Evolutionary conservation across 2,888 invertebrate species (phyloP).

Genomic region (Orthosia gothica): DNA sequence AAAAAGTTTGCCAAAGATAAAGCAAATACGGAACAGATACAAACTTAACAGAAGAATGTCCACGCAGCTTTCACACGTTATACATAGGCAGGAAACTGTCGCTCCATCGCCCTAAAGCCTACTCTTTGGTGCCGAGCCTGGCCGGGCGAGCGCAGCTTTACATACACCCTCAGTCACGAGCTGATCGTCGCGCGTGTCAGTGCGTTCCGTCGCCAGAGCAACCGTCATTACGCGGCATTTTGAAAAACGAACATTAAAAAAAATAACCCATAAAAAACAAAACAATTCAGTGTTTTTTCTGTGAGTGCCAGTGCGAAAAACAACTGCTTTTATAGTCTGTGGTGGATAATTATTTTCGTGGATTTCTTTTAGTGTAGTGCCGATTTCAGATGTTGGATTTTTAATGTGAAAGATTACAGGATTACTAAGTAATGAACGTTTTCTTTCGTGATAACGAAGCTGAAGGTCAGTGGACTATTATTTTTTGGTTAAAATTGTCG

Average conservation of each 20-base stretch:
- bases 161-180: slow-evolving; percentile 87
- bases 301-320: slow-evolving; percentile 63
- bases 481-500: slow-evolving; percentile 28
- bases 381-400: slow-evolving; percentile 66
- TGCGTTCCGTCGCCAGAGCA: slow-evolving; percentile 54
- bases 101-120: slow-evolving; percentile 60
- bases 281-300: slow-evolving; percentile 56
- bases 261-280: slow-evolving; percentile 35
- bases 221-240: slow-evolving; percentile 75
- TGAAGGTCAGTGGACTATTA: slow-evolving; percentile 65
- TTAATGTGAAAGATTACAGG: slow-evolving; percentile 69
- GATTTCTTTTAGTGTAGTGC: slow-evolving; percentile 65
- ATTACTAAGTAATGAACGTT: slow-evolving; percentile 70
- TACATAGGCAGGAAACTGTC: slow-evolving; percentile 46
- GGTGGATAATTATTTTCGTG: slow-evolving; percentile 60
- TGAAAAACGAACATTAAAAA: slow-evolving; percentile 76
- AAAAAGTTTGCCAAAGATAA: background rate
- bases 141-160: slow-evolving; percentile 86
- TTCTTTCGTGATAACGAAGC: slow-evolving; percentile 68
- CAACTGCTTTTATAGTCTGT: slow-evolving; percentile 46
- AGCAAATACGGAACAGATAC: background rate
- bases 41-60: background rate
- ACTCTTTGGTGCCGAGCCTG: slow-evolving; percentile 85
- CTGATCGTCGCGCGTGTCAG: slow-evolving; percentile 73
- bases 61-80: background rate